Conservation (phyloP, 2,888 invertebrate species). For the Limenitis arthemis region DNA sequence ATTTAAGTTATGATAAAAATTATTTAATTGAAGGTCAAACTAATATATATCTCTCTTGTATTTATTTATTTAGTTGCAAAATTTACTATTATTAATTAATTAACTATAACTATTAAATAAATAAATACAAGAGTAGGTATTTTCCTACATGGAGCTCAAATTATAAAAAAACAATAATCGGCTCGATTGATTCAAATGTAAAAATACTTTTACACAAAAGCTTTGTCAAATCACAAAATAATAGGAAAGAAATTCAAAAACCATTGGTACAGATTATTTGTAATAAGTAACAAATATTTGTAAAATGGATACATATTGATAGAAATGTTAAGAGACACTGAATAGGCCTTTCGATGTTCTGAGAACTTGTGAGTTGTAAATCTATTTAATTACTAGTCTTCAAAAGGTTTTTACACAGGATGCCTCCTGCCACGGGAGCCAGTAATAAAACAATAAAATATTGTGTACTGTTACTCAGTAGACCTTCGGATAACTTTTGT, state of each 20-base stretch:
- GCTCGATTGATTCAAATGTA: too few species aligned
- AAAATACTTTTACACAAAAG: not conserved
- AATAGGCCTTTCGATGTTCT: constrained; percentile 29
- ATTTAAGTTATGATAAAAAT: not conserved
- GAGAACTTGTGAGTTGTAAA: constrained; percentile 59
- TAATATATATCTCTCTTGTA: too few species aligned
- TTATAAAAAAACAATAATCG: too few species aligned
- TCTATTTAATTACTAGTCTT: constrained; percentile 59
- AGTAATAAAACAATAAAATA: constrained; percentile 64
- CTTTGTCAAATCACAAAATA: constrained; percentile 3
- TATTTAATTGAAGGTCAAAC: too few species aligned
- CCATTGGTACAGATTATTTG: constrained; percentile 19
- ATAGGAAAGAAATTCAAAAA: constrained; percentile 12
- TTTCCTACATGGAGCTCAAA: too few species aligned
- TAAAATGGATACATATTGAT: constrained; percentile 6
- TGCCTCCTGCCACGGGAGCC: constrained; percentile 65
- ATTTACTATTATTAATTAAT: too few species aligned
- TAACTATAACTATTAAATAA: too few species aligned
- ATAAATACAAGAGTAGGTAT: too few species aligned
- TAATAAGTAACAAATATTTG: constrained; percentile 21
- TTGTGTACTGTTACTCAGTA: constrained; percentile 59
- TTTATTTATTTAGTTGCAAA: too few species aligned
- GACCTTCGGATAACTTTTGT: constrained; percentile 50
- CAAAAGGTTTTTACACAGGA: constrained; percentile 47
- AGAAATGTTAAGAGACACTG: constrained; percentile 9